Base-by-base conservation (phyloP, 2,888 invertebrate genomes). In the Monopis laevigella region DNA sequence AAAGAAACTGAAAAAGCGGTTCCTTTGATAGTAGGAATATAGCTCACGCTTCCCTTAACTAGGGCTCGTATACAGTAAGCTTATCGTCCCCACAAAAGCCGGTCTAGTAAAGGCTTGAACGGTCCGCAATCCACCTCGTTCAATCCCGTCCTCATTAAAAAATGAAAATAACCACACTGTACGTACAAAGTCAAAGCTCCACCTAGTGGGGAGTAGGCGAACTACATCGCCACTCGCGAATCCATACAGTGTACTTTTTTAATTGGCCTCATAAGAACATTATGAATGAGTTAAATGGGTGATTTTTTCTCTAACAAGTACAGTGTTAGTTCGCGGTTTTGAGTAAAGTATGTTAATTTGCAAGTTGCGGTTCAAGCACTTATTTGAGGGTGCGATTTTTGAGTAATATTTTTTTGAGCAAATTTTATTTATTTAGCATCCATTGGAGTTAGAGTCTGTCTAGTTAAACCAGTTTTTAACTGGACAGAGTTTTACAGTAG, bases 91-190 rank as follows among this genome's bases (percentile, higher is more conserved):
- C 38, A 38, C 36, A 44, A 72, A 72, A 71, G 65, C 59, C 46
- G 48, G 51, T 17, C 28, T 40, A n/a, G 29, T 29, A 40, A 40
- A 39, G 39, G 18, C 40, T 29, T 40, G 49, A 48, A 48, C 61
- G 59, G 62, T 58, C 59, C 57, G 59, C 61, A 59, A 63, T 60
- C 57, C 57, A 56, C 55, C 51, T 48, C 51, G 55, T 58, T 56
- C 59, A 70, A 71, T 64, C 69, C 54, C 73, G 73, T 63, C 72
- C 78, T 80, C 78, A 77, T 80, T 78, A 80, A 78, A 77, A 78
- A 78, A 71, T 71, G 65, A 69, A 68, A 29, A 14, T 28, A 11
- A 62, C 62, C 58, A 52, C 53, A 64, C 65, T 69, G 16, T 64
- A 66, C 69, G 67, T 21, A 75, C 77, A 75, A 77, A 77, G 75